Evolutionary conservation across 2,888 invertebrate genomes (phyloP).

Genomic region (Netelia melanura): DNA sequence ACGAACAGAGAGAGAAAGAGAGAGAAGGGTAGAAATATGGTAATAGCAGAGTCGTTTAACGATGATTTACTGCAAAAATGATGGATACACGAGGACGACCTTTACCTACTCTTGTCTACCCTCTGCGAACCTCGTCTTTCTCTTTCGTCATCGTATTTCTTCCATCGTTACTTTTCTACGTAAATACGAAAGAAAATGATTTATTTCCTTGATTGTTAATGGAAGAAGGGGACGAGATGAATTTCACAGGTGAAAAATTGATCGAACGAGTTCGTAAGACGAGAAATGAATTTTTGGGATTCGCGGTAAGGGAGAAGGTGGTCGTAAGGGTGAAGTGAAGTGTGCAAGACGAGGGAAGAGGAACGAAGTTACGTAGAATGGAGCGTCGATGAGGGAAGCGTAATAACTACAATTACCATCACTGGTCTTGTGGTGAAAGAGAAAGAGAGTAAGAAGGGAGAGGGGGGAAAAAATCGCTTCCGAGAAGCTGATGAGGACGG

Average conservation of each 20-base stretch:
- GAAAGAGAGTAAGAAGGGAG: constrained; percentile 69
- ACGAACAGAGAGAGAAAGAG: constrained; percentile 60
- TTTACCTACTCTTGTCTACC: constrained; percentile 45
- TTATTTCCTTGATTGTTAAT: constrained; percentile 1
- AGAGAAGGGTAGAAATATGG: constrained; percentile 80
- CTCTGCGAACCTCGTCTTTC: no score
- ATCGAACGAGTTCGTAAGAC: background rate
- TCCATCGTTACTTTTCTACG: background rate
- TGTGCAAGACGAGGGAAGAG: constrained; percentile 30
- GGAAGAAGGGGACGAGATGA: background rate
- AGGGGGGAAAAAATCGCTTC: constrained; percentile 55
- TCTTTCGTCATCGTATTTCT: background rate
- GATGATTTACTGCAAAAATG: constrained; percentile 81
- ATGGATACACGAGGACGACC: constrained; percentile 74
- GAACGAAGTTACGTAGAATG: constrained; percentile 43
- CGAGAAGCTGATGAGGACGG: constrained; percentile 55
- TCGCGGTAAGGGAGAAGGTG: constrained; percentile 66
- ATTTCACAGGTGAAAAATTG: constrained; percentile 41
- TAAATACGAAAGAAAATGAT: constrained; percentile 7
- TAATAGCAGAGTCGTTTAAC: constrained; percentile 81
- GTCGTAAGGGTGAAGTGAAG: constrained; percentile 46
- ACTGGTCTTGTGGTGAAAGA: constrained; percentile 78
- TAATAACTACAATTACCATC: constrained; percentile 83
- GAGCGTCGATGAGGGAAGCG: constrained; percentile 72
- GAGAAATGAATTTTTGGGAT: constrained; percentile 69